Evolutionary conservation across 1,140 invertebrate genomes (phyloP), one percentile per base, ranked within the genome.

Genomic region (Aphidius ervi): DNA sequence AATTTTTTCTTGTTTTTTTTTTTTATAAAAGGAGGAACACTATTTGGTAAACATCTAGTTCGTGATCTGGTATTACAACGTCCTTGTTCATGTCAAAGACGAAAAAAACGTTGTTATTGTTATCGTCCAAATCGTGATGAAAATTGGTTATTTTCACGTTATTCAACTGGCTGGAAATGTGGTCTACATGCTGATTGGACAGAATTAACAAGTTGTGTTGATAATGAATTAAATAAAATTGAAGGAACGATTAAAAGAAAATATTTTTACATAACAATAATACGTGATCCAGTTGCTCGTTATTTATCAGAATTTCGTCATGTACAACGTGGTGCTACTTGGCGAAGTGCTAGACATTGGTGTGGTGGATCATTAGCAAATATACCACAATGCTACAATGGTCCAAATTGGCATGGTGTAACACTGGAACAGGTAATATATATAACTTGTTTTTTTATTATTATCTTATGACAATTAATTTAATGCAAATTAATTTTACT

Each of bases 111-210:
- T 62, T 97, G 94, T 79, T 92, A 93, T 77, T 97, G 94, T 82
- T 93, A 94, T 80, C 85, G 93, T 70, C 93, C 93, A 59, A 90
- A 91, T 82, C 86, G 88, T 71, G 89, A 92, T 76, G 89, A 95
- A 82, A 89, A 91, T 80, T 99, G 97, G 97, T 83, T 99, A 52
- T 99, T 99, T 81, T 98, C 95, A 73, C 86, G 97, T 69, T 98
- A 98, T 80, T 98, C 96, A 6, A 98, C 95, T 16, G 97, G 97
- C 53, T 99, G 97, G 97, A 93, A 94, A 71, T 99, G 97, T 82
- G 97, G 97, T 55, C 81, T 99, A 16, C 97, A 99, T 81, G 95
- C 97, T 8, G 94, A 99, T 81, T 99, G 95, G 91, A 98, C 97
- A 9, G 96, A 99, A 81, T 76, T 99, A 58, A 94, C 92, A 9